Percentiles rank a stretch among this genome's conserved stretches.
These are phyloP conservation scores for Lasiurus cinereus DNA, from an alignment of 2,113 vertebrate species.

Conservation along the genomic window DNA sequence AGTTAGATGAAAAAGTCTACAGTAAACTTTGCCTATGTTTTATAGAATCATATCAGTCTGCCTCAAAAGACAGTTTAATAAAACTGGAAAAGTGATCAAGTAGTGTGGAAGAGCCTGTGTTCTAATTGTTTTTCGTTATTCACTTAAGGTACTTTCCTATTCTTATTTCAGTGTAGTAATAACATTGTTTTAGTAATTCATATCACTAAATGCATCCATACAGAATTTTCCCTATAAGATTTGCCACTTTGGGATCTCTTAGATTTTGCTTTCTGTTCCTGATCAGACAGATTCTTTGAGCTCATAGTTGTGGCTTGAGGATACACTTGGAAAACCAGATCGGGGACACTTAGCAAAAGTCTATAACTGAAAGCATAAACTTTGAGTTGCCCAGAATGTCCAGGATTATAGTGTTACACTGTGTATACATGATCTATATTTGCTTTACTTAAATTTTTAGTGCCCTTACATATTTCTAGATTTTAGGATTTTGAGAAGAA, in stretches of 20 bases:
- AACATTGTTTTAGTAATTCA: neutral
- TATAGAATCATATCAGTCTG: neutral
- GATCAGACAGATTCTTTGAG: neutral
- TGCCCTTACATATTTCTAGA: conserved; percentile 1
- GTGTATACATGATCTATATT: neutral
- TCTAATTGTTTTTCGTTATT: conserved; percentile 14
- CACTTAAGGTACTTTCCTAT: neutral
- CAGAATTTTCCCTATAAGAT: neutral
- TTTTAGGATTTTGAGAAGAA: neutral
- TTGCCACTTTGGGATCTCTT: neutral
- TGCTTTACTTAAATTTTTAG: conserved; percentile 1
- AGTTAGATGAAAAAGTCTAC: neutral
- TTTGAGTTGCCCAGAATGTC: conserved; percentile 22
- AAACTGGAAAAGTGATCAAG: neutral
- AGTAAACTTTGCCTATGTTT: neutral
- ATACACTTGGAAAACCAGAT: neutral
- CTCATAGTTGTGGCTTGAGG: neutral
- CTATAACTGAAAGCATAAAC: neutral
- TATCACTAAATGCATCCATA: neutral
- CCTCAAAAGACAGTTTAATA: neutral
- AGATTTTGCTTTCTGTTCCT: conserved; percentile 15
- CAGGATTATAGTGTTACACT: neutral
- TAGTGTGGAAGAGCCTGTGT: neutral
- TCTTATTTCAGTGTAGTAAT: neutral
- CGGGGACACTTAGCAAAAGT: neutral